Conservation (phyloP, 1,140 invertebrate genomes). For the Venustaconcha ellipsiformis region DNA sequence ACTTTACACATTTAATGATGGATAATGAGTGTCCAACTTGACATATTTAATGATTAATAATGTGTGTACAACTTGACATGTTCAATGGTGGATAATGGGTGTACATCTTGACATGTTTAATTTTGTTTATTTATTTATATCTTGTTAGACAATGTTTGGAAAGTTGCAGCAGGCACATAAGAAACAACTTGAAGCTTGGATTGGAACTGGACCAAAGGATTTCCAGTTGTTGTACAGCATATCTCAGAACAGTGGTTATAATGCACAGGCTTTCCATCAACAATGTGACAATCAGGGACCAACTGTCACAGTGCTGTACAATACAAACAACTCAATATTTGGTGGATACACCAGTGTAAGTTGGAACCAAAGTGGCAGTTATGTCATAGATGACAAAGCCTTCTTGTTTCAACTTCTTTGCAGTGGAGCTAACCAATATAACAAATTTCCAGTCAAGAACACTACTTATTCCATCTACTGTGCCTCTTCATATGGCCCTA, state of each 20-base stretch:
- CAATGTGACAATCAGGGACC: conserved; percentile 30
- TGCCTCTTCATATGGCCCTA: conserved; percentile 5
- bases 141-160: neutral
- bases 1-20: no score
- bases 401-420: conserved; percentile 28
- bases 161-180: neutral
- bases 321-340: conserved; percentile 27
- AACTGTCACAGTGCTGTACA: conserved; percentile 32
- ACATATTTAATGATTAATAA: no score
- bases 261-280: conserved; percentile 19
- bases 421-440: neutral
- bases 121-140: no score
- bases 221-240: conserved; percentile 32
- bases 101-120: no score
- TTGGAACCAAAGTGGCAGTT: conserved; percentile 10
- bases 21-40: no score
- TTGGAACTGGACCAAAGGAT: conserved; percentile 6
- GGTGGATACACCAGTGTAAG: conserved; percentile 28
- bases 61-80: no score
- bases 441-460: conserved; percentile 14
- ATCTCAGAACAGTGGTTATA: conserved; percentile 18
- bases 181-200: conserved; percentile 11
- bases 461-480: neutral
- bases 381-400: conserved; percentile 22
- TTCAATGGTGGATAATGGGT: no score